Evolutionary conservation across 2,113 vertebrate species (phyloP), one percentile per base, ranked within the genome.

Genomic region (Neolamprologus ventralis): DNA sequence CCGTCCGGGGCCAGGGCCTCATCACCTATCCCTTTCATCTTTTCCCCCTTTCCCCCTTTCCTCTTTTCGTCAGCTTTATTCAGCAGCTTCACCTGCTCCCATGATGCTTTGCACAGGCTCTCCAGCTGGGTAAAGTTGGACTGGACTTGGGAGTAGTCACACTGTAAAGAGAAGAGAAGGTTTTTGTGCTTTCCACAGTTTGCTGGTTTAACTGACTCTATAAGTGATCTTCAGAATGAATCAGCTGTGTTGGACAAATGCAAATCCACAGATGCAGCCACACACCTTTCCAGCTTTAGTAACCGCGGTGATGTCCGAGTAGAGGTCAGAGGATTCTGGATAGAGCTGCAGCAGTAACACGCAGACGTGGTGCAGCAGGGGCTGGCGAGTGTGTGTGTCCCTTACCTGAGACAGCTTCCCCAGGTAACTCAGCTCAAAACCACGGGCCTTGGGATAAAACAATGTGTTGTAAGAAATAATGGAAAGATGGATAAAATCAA

Each of bases 381-480:
- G 96, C 88, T 95, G 96, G 13, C 95, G 96, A 37, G 92, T 92
- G 40, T 94, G 95, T 1, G 97, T 97, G 47, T 97, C 97, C 78
- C 94, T 93, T 85, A 97, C 97, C 80, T 96, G 95, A 5, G 97
- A 96, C 51, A 97, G 91, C 84, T 96, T 97, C 49, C 95, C 94
- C 92, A 97, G 95, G 94, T 97, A 97, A 71, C 95, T 96, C 91
- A 97, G 92, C 94, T 97, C 97, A 85, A 97, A 97, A 1, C 97
- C 97, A 12, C 92, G 93, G 1, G 96, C 96, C 97, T 97, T 68
- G 19, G 13, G 3, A 47, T 4, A 16, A 10, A 5, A 3, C 49
- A 83, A 55, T 7, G 4, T 28, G 13, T 21, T 33, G 40, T 78
- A 21, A 40, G 3, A 13, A 75, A 47, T 14, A 63, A 63, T 42